Evolutionary conservation across 2,113 vertebrate species (phyloP), one percentile per base, ranked within the genome.

Genomic region (Apodemus speciosus): DNA sequence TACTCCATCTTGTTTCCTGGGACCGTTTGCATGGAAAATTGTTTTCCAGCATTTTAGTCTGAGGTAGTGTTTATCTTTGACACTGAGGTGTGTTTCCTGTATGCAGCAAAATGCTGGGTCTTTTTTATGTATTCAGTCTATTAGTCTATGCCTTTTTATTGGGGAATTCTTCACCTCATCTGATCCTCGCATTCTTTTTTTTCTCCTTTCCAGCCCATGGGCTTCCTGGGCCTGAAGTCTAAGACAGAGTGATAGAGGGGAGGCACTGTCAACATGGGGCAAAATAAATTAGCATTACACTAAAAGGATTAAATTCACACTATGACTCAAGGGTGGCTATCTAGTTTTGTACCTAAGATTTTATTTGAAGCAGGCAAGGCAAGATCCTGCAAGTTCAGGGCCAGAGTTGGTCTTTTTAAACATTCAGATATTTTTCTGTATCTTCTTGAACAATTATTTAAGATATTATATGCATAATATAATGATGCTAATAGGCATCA

Each of bases 161-260:
- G 43, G 43, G 6, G 43, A 46, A 27, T 68, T 62, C 64, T 8
- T 88, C 27, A 27, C 1, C 8, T 69, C 21, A 0, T 43, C 9
- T 15, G 10, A 6, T 73, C n/a, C 16, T 35, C 49, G 43, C 23
- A 10, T 0, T 80, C 14, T 56, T 6, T 6, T 6, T 38, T 30
- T 75, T 25, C 69, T 27, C 9, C 7, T 6, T 2, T 21, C 9
- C 53, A 80, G 40, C 10, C 6, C 2, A 8, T 0, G 40, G 83
- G 72, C 72, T 46, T 79, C 49, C 49, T 92, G 49, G 32, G 10
- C 25, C 72, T 46, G 23, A 73, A 11, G 27, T 6, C 2, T 73
- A 20, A 58, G 3, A 21, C 13, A 3, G 0, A 16, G 14, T 2
- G 1, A 80, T 49, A 53, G 1, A 2, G n/a, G 38, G 6, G 2